phyloP scores from a whole-genome alignment of 2,888 invertebrate species.

The Campaea margaritaria region DNA sequence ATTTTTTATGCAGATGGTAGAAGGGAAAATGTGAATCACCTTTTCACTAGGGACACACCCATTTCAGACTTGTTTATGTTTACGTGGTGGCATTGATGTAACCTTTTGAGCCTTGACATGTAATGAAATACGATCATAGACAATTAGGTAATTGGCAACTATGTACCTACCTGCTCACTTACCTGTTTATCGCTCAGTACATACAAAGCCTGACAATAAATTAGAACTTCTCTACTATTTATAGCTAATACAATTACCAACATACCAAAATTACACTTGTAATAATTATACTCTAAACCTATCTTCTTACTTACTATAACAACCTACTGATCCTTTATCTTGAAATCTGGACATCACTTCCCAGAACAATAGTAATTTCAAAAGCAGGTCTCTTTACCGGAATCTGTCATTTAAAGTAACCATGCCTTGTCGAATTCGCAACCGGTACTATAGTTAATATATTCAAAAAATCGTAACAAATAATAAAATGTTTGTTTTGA shows the following conservation, averaged over 20 bases:
- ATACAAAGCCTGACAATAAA: no score
- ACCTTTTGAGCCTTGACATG: no score
- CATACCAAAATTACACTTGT: no score
- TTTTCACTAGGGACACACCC: constrained; percentile 1
- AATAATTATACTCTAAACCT: neutral
- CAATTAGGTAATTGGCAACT: no score
- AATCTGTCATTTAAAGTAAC: constrained; percentile 24
- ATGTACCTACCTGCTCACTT: neutral
- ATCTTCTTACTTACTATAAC: neutral
- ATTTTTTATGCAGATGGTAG: constrained; percentile 13
- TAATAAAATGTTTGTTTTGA: constrained; percentile 39
- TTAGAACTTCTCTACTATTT: no score
- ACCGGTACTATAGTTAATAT: constrained; percentile 21
- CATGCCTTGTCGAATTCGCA: constrained; percentile 29
- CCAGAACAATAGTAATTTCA: constrained; percentile 18
- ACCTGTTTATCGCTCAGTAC: no score
- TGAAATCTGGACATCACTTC: constrained; percentile 12
- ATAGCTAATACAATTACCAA: no score
- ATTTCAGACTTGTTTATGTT: neutral
- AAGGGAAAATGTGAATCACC: constrained; percentile 8
- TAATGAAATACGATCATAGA: no score
- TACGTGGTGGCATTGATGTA: no score
- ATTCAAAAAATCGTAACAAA: constrained; percentile 32
- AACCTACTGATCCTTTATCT: no score
- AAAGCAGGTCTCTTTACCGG: constrained; percentile 29